Conservation (phyloP, 2,888 invertebrate genomes). For the Orgyia antiqua region DNA sequence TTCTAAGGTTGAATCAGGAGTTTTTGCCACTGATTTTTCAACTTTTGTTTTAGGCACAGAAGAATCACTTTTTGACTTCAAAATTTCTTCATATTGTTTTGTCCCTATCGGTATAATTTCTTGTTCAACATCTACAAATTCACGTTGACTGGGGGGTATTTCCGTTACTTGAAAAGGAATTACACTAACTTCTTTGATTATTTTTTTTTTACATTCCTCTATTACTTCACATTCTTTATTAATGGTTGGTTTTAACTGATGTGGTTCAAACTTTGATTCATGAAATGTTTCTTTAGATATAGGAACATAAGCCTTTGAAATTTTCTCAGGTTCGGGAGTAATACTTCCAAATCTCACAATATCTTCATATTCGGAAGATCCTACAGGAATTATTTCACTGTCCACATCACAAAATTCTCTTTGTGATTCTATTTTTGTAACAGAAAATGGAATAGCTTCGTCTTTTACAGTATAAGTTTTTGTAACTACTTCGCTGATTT, state of each 20-base stretch:
- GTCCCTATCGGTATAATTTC: slow-evolving; percentile 65
- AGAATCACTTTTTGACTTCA: slow-evolving; percentile 71
- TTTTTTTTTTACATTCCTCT: slow-evolving; percentile 57
- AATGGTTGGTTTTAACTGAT: slow-evolving; percentile 1
- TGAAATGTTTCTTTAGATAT: slow-evolving; percentile 41
- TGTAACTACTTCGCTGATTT: slow-evolving; percentile 40
- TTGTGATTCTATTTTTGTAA: slow-evolving; percentile 53
- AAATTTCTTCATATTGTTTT: slow-evolving; percentile 68
- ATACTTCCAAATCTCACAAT: slow-evolving; percentile 50
- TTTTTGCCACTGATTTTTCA: slow-evolving; percentile 60
- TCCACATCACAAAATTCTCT: slow-evolving; percentile 72
- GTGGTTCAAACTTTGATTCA: slow-evolving; percentile 37
- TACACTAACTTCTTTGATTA: slow-evolving; percentile 46
- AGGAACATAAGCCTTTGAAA: slow-evolving; percentile 33
- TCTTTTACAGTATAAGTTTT: slow-evolving; percentile 33
- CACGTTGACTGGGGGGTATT: slow-evolving; percentile 68
- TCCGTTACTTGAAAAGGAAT: slow-evolving; percentile 71
- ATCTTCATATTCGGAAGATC: slow-evolving; percentile 63
- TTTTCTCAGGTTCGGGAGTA: slow-evolving; percentile 57
- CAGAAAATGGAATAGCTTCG: slow-evolving; percentile 56
- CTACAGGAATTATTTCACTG: slow-evolving; percentile 67
- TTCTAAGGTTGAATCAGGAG: slow-evolving; percentile 58
- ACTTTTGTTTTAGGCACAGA: slow-evolving; percentile 70
- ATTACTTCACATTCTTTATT: slow-evolving; percentile 27
- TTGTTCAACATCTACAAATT: slow-evolving; percentile 66